Conservation (phyloP, 2,888 invertebrate species). For the Spilosoma lubricipeda region DNA sequence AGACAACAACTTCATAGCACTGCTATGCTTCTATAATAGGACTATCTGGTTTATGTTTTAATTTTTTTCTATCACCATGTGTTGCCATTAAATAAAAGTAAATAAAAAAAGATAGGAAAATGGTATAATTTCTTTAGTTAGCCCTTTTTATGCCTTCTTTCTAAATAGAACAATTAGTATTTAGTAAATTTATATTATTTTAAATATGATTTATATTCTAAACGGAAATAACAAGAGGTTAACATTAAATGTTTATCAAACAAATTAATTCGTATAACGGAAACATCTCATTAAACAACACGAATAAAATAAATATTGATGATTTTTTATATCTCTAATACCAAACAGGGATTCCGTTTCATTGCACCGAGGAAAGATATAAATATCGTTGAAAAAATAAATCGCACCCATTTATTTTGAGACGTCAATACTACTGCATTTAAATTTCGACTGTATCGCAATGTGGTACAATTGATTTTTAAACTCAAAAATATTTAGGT, state of each 20-base stretch:
- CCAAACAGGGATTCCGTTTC: constrained; percentile 43
- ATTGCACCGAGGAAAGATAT: constrained; percentile 47
- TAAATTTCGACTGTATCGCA: constrained; percentile 11
- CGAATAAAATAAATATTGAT: constrained; percentile 35
- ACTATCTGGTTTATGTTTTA: not conserved
- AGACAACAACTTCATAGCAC: too few species aligned
- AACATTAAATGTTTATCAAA: constrained; percentile 34
- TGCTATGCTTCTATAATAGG: too few species aligned
- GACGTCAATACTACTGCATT: not conserved
- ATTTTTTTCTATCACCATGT: not conserved
- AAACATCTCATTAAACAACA: constrained; percentile 36
- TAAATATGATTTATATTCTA: not conserved
- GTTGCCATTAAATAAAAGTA: not conserved
- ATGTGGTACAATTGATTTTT: constrained; percentile 5
- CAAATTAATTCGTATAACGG: constrained; percentile 44
- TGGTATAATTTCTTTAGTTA: not conserved
- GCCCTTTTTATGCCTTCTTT: not conserved
- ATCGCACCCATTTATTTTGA: constrained; percentile 40
- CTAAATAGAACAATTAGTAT: not conserved
- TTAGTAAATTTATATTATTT: not conserved
- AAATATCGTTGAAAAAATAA: constrained; percentile 48
- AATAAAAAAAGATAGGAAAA: not conserved
- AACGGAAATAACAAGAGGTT: constrained; percentile 17
- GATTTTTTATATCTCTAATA: constrained; percentile 32
- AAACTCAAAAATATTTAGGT: constrained; percentile 7